Evolutionary conservation across 2,113 vertebrate species (phyloP).

Genomic region (Zapus hudsonius): DNA sequence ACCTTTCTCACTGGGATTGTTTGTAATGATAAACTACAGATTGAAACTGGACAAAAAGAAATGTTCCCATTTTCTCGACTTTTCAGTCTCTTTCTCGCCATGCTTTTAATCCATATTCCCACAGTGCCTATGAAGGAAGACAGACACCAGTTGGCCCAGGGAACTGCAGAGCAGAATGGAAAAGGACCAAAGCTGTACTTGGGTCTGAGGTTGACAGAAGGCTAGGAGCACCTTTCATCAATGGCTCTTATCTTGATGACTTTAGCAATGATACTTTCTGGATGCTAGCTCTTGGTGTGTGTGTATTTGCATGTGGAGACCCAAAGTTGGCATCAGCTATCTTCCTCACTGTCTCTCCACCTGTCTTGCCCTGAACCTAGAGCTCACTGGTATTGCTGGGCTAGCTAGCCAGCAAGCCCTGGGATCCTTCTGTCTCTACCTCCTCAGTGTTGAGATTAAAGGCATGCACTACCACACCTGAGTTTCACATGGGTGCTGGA

Average conservation of each 20-base stretch:
- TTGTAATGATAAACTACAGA: neutral
- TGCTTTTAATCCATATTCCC: neutral
- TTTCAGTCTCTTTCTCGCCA: neutral
- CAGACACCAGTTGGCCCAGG: neutral
- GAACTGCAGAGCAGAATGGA: neutral
- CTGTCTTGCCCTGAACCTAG: too few species aligned
- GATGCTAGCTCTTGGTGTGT: too few species aligned
- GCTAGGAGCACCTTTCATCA: neutral
- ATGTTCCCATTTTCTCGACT: neutral
- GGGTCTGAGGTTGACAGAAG: neutral
- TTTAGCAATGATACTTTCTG: neutral
- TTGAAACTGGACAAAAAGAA: neutral
- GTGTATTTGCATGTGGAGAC: too few species aligned
- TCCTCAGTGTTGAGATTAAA: too few species aligned
- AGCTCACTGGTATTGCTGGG: too few species aligned
- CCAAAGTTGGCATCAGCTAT: too few species aligned
- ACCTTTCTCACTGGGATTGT: neutral
- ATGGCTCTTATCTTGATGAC: neutral
- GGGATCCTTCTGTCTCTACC: too few species aligned
- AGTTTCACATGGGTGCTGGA: too few species aligned
- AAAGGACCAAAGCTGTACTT: neutral
- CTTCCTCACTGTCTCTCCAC: too few species aligned
- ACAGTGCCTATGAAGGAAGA: neutral
- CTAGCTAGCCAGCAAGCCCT: too few species aligned
- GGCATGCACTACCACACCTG: too few species aligned